Percentiles rank a stretch among this genome's conserved stretches.
Conservation (phyloP, 2,113 vertebrate species). For the Artemisiospiza belli region DNA sequence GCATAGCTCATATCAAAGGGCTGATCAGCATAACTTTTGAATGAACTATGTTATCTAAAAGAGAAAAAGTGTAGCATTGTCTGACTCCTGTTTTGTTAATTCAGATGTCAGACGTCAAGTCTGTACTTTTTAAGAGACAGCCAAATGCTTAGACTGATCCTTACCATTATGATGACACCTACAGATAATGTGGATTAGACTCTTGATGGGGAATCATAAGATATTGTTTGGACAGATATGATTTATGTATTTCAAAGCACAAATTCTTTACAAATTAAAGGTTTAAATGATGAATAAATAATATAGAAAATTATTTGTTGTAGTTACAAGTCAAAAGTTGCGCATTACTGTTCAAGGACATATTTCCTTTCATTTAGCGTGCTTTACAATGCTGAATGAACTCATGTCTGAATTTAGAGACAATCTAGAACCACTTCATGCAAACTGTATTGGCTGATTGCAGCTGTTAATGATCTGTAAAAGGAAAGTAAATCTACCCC, state of each 20-base stretch:
- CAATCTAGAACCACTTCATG: conserved; percentile 47
- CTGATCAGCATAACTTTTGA: neutral
- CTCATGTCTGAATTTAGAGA: conserved; percentile 10
- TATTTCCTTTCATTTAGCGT: neutral
- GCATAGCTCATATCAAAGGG: neutral
- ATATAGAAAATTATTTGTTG: neutral
- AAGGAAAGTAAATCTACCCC: conserved; percentile 67
- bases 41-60: neutral
- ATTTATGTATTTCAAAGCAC: neutral
- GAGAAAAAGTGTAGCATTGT: neutral
- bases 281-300: neutral
- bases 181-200: neutral
- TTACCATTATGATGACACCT: neutral
- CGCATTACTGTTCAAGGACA: neutral
- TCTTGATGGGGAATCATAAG: neutral
- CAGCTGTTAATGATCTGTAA: conserved; percentile 67
- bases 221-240: neutral
- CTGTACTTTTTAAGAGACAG: neutral
- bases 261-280: neutral
- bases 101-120: neutral
- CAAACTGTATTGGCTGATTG: conserved; percentile 53
- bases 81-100: neutral
- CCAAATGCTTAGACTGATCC: neutral
- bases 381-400: neutral
- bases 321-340: neutral